Conservation (phyloP, 2,888 invertebrate genomes). For the Trachelus stipa region DNA sequence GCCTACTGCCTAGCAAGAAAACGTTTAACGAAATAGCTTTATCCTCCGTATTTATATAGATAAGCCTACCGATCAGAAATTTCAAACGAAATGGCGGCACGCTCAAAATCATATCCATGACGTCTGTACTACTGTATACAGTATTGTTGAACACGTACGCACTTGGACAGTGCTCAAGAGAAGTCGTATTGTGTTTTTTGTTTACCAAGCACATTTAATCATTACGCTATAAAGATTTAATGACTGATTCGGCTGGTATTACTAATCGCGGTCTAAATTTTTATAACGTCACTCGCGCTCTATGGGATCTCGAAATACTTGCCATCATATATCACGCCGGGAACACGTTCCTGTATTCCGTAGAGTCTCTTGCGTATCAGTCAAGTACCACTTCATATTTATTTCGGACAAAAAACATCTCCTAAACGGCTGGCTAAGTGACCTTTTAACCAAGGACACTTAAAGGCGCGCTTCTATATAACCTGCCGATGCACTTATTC, state of each 20-base stretch:
- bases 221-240: neutral
- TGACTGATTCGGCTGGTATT: neutral
- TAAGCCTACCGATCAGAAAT: neutral
- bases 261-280: neutral
- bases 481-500: neutral
- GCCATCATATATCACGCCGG: slow-evolving; percentile 1
- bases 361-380: slow-evolving; percentile 23
- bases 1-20: slow-evolving; percentile 37
- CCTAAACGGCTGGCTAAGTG: slow-evolving; percentile 29
- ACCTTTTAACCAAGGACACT: slow-evolving; percentile 25
- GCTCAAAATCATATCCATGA: neutral
- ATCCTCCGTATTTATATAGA: neutral
- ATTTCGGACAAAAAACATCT: slow-evolving; percentile 38
- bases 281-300: neutral
- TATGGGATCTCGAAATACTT: neutral
- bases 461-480: neutral
- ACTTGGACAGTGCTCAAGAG: neutral
- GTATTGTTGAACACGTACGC: neutral
- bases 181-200: neutral
- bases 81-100: neutral
- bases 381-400: slow-evolving; percentile 37
- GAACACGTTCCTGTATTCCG: slow-evolving; percentile 31
- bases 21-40: slow-evolving; percentile 39
- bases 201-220: neutral
- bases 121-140: neutral